These are phyloP conservation scores for Doris montereyensis DNA, from an alignment of 2,888 invertebrate genomes.

Conservation along the genomic window DNA sequence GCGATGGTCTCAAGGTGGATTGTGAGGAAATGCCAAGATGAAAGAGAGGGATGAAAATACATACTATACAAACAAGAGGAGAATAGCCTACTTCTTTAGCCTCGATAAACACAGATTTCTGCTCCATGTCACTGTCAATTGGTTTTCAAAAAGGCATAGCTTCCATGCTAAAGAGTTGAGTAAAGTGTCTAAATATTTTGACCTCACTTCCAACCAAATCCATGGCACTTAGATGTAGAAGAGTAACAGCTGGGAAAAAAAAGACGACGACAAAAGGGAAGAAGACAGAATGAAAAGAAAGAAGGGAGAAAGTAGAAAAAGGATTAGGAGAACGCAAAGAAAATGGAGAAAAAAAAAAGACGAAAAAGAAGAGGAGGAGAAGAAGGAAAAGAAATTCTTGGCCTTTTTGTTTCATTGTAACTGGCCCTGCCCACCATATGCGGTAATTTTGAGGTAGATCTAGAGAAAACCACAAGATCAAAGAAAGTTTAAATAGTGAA, in stretches of 20 bases:
- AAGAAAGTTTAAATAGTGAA: too few species aligned
- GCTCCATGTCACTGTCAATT: too few species aligned
- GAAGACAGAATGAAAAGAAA: neutral
- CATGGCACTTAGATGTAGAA: neutral
- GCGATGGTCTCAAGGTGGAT: neutral
- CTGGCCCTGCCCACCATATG: neutral
- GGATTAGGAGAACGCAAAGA: neutral
- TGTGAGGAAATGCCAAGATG: neutral
- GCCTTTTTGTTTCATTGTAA: neutral
- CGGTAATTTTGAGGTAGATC: neutral
- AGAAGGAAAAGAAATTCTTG: neutral
- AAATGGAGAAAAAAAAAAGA: neutral
- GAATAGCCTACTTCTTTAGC: neutral
- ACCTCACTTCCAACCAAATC: too few species aligned
- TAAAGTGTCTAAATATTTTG: too few species aligned
- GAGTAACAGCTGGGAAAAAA: neutral
- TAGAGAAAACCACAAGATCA: neutral
- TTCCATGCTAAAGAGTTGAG: too few species aligned
- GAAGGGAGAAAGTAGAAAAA: neutral
- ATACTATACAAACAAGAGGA: neutral
- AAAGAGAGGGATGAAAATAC: neutral
- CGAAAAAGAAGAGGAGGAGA: conserved; percentile 1
- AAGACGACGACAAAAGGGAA: neutral
- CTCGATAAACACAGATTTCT: too few species aligned
- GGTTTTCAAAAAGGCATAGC: too few species aligned